Evolutionary conservation across 1,140 invertebrate species (phyloP), one percentile per base, ranked within the genome.

Genomic region (Drosophila orosa): DNA sequence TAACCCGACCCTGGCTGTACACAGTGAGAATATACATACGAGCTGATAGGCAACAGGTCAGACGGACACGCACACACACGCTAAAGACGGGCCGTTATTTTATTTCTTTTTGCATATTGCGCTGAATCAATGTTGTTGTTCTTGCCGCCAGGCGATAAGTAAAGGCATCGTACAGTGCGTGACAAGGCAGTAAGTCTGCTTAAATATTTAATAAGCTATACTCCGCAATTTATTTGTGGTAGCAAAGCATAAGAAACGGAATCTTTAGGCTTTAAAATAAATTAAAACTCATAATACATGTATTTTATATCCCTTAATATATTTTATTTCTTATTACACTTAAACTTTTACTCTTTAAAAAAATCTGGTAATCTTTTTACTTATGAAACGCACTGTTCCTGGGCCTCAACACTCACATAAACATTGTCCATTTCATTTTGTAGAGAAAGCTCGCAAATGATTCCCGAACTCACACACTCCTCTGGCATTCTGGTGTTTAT

Each of bases 361-460:
- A n/a, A n/a, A n/a, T n/a, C n/a, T 3, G 10, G 3, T 25, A 15
- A 37, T 37, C n/a, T 7, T 0, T 48, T n/a, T 22, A 29, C 1
- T 7, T 35, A 52, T 60, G 55, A 50, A 60, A 35, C 42, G 35
- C 22, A 60, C 54, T 72, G 67, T 62, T 19, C 13, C n/a, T 31
- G 22, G 33, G 44, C 60, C 35, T 39, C 48, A 33, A 61, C 56
- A 40, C 42, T 44, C 56, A 17, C 37, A 61, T 59, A 81, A 69
- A 87, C 60, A 81, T 67, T 63, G 24, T 75, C 61, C 65, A 78
- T 75, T 71, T 81, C 55, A 58, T 76, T 76, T 35, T 67, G 54
- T 58, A 82, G 69, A 63, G 82, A 86, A 85, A 85, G 82, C 82
- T 33, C 75, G 84, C 71, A 80, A 76, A 82, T 87, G 67, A 73